Base-by-base conservation (phyloP, 2,113 vertebrate genomes). In the Ophthalmolycus amberensis region DNA sequence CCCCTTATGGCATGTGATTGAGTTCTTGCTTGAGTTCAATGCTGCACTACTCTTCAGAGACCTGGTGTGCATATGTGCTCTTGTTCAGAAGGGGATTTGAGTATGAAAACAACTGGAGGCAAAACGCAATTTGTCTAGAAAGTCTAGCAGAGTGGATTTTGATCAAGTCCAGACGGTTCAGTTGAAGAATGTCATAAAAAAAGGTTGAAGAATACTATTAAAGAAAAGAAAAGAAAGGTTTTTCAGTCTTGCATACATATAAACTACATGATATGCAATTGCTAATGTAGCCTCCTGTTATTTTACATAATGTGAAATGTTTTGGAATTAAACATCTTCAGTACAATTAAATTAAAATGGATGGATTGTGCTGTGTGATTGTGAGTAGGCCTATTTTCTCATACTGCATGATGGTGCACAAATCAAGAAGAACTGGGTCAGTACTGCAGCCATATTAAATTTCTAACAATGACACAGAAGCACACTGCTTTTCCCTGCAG, bases 41-140 rank as follows among this genome's bases (percentile, higher is more conserved):
- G 68, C 62, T 66, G 59, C 62, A 14, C 20, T 73, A 48, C 16
- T 38, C 20, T 42, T 46, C 70, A 60, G 62, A 56, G 46, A 63
- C 16, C 10, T 48, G 52, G 14, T 7, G 2, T 42, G 56, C 11
- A 14, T 16, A 73, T 80, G 46, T 56, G 48, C 20, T 80, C 16
- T 29, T 10, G 1, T 38, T 68, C 65, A 68, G 40, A 27, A 14
- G 32, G 54, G n/a, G 22, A 58, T 29, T 48, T 29, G 38, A 22
- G 37, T 37, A 37, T 37, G 27, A 63, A 67, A 79, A 71, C 8
- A n/a, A 29, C 18, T 14, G 20, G 22, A 7, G 29, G 15, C 2
- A 10, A 59, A 34, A 7, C 50, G n/a, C 32, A 79, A 60, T 62
- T 62, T 22, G 34, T 27, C 15, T 60, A 6, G 3, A 80, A 59